Evolutionary conservation across 2,113 vertebrate species (phyloP).

Genomic region (Cercopithecus mona): DNA sequence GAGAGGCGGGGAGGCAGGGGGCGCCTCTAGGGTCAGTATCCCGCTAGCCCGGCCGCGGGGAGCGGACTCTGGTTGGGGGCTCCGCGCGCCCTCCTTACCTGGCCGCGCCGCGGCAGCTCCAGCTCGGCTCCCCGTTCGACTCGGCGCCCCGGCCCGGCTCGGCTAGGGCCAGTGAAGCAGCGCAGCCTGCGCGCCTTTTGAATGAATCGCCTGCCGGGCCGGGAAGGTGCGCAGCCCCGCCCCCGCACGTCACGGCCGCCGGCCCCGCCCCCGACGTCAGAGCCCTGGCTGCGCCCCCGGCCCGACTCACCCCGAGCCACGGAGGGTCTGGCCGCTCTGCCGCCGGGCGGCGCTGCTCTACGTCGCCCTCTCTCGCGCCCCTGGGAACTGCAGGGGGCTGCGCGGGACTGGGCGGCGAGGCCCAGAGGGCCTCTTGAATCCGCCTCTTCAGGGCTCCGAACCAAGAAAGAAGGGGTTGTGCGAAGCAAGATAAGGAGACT

Average conservation of each 20-base stretch:
- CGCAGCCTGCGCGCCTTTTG: conserved; percentile 74
- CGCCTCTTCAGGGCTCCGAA: neutral
- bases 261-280: conserved; percentile 66
- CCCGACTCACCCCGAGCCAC: neutral
- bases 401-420: neutral
- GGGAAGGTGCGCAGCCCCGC: conserved; percentile 37
- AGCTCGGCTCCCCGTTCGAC: no score
- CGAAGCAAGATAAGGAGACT: neutral
- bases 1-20: conserved; percentile 2
- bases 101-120: neutral
- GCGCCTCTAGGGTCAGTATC: neutral
- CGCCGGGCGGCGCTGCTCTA: neutral
- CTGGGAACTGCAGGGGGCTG: conserved; percentile 19
- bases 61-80: neutral
- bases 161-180: neutral
- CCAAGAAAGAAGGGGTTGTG: neutral
- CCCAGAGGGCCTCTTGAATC: neutral
- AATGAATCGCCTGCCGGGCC: conserved; percentile 67
- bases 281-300: neutral
- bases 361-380: conserved; percentile 46
- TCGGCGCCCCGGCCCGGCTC: neutral
- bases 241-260: conserved; percentile 49
- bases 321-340: neutral
- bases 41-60: neutral
- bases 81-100: conserved; percentile 43